Conservation (phyloP, 2,888 invertebrate genomes). For the Chrysolina oricalcia region DNA sequence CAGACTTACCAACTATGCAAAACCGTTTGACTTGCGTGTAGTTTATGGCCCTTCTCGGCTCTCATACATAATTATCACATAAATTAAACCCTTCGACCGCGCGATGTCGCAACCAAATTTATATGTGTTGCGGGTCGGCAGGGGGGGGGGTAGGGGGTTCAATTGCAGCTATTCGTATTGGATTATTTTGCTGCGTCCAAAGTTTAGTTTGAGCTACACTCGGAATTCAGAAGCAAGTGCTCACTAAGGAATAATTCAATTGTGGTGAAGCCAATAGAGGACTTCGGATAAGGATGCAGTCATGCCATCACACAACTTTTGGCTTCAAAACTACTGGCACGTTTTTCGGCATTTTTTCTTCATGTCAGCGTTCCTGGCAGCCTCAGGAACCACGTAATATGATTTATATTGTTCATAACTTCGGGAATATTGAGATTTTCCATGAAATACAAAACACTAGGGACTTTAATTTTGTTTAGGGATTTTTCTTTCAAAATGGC, state of each 20-base stretch:
- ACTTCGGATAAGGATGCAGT: no score
- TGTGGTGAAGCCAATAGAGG: not conserved
- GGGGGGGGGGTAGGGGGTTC: no score
- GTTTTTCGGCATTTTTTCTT: no score
- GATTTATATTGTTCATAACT: no score
- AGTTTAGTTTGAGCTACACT: not conserved
- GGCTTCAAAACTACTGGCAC: no score
- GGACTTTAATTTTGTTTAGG: no score
- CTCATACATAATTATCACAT: slow-evolving; percentile 48
- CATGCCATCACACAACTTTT: no score
- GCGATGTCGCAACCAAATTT: slow-evolving; percentile 25
- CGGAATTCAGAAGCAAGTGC: not conserved
- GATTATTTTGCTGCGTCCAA: not conserved
- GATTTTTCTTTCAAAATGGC: no score
- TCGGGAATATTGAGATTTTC: no score
- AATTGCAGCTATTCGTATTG: slow-evolving; percentile 5
- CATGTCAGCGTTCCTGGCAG: no score
- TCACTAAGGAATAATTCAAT: not conserved
- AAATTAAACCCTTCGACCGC: slow-evolving; percentile 38
- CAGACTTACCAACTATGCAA: slow-evolving; percentile 46
- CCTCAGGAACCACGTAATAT: no score
- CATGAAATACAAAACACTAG: no score
- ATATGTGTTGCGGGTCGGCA: slow-evolving; percentile 7
- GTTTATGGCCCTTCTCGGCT: slow-evolving; percentile 46
- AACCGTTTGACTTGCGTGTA: slow-evolving; percentile 49